Evolutionary conservation across 2,113 vertebrate species (phyloP).

Genomic region (Rana temporaria): DNA sequence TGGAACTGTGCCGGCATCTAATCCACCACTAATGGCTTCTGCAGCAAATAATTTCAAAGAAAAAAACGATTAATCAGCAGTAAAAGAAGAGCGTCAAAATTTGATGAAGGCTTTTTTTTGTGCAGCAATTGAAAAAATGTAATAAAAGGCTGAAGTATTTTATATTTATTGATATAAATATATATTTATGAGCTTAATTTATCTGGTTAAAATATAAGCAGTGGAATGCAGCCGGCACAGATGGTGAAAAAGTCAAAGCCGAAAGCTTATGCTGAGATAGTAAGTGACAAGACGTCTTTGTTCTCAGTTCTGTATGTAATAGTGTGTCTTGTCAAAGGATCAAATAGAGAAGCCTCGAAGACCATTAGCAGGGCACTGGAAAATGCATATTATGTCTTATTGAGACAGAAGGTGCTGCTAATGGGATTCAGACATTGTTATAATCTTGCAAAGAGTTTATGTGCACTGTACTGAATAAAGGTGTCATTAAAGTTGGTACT

Average conservation of each 20-base stretch:
- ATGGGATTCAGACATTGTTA: conserved; percentile 41
- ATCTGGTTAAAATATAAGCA: not conserved
- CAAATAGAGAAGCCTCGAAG: conserved; percentile 34
- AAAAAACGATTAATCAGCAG: conserved; percentile 15
- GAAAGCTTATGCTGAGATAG: conserved; percentile 4
- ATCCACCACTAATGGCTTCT: conserved; percentile 29
- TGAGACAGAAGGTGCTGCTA: conserved; percentile 40
- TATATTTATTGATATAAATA: conserved; percentile 17
- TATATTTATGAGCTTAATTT: conserved; percentile 11
- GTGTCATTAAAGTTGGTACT: conserved; percentile 41
- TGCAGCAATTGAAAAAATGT: not conserved
- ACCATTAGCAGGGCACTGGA: conserved; percentile 31
- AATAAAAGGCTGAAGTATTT: not conserved
- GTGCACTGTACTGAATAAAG: conserved; percentile 19
- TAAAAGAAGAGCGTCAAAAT: conserved; percentile 57
- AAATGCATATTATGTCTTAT: conserved; percentile 46
- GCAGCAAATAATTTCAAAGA: conserved; percentile 20
- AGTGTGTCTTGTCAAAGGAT: conserved; percentile 43
- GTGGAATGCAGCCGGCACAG: conserved; percentile 11
- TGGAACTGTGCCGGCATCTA: conserved; percentile 9
- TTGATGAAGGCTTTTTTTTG: conserved; percentile 41
- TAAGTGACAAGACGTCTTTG: conserved; percentile 42
- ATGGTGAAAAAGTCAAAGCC: conserved; percentile 17
- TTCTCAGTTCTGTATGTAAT: conserved; percentile 34
- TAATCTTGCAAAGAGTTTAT: conserved; percentile 33